Base-by-base conservation (phyloP, 2,113 vertebrate genomes). In the Heliornis fulica region DNA sequence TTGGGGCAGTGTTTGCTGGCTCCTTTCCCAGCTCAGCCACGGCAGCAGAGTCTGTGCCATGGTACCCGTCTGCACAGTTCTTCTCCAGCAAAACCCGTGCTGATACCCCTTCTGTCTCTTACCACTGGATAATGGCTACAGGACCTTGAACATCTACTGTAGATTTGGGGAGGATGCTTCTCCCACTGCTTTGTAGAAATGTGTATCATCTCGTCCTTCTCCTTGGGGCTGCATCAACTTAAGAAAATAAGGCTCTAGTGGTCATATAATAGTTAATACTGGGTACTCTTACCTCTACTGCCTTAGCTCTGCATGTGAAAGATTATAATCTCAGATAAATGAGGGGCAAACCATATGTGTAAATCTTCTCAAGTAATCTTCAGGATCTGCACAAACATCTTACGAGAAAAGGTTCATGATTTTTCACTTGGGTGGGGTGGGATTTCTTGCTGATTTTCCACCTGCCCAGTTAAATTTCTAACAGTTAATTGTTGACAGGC, bases 221-320 rank as follows among this genome's bases (percentile, higher is more conserved):
- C 34, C 32, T 23, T 22, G 3, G 43, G 34, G 50, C 65, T 93
- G 38, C 15, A 18, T 26, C 21, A 41, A 26, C 28, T 28, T 65
- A 8, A 46, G 22, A 5, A 32, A 74, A 8, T 14, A 28, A 63
- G 28, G 34, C 43, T 70, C 10, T 61, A 8, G 3, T 2, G 72
- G 46, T 7, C 29, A 38, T 29, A 2, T 45, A 79, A 46, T 16
- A 38, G 56, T 74, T 29, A 2, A 3, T 14, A 9, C 8, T 29
- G 63, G 32, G 13, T 29, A n/a, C n/a, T n/a, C n/a, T n/a, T n/a
- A n/a, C 3, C 66, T 80, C 71, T 64, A 70, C 60, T 11, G 1
- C 8, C 3, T 13, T 25, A 70, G 43, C 29, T 46, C 56, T 54
- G 38, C 2, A 7, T 0, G 0, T 9, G 54, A 32, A 34, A 57